These are phyloP conservation scores for Crotophaga sulcirostris DNA, from an alignment of 2,113 vertebrate species.

Conservation along the genomic window DNA sequence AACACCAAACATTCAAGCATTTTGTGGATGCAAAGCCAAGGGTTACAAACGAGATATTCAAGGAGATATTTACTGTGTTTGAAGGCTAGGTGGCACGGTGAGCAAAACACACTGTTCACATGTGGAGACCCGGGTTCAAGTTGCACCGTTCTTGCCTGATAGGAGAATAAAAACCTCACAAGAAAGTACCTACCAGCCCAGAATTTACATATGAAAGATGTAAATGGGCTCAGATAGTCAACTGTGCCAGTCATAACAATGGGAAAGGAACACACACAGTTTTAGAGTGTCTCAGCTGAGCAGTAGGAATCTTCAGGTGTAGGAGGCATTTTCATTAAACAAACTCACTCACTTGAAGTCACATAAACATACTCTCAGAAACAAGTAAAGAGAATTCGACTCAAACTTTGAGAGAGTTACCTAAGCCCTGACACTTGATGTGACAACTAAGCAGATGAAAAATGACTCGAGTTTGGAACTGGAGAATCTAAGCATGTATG, in stretches of 20 bases:
- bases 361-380: neutral
- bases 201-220: neutral
- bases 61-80: neutral
- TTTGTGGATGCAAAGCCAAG: neutral
- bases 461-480: neutral
- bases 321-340: conserved; percentile 15
- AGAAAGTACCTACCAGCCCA: neutral
- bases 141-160: rapidly evolving
- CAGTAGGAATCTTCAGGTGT: neutral
- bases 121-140: neutral
- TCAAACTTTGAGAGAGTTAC: neutral
- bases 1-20: neutral
- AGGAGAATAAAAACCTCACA: neutral
- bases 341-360: neutral
- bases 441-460: neutral
- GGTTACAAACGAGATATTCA: neutral
- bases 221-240: neutral
- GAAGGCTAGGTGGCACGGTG: neutral
- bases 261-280: neutral
- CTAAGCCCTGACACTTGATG: rapidly evolving
- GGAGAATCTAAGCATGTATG: neutral
- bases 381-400: neutral
- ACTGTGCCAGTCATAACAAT: neutral
- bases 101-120: neutral
- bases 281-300: neutral